phyloP scores from a whole-genome alignment of 2,888 invertebrate genomes.

The Schizotus pectinicornis region DNA sequence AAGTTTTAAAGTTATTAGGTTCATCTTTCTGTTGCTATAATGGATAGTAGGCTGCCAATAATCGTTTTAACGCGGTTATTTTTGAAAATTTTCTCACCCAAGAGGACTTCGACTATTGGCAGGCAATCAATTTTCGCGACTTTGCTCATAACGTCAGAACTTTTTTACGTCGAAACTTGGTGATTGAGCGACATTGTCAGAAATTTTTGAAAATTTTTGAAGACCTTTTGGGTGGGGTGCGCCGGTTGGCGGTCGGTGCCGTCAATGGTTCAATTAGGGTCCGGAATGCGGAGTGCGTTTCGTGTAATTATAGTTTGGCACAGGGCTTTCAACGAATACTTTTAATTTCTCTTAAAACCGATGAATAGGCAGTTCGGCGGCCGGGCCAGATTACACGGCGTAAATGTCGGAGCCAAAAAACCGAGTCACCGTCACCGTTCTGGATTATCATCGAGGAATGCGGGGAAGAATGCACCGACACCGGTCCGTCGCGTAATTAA shows the following conservation, averaged over 20 bases:
- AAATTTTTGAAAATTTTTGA: too few relatives aligned
- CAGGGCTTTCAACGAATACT: constrained; percentile 46
- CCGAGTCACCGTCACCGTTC: constrained; percentile 45
- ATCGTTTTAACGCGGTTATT: too few relatives aligned
- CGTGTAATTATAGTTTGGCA: constrained; percentile 48
- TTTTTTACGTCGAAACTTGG: too few relatives aligned
- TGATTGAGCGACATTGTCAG: too few relatives aligned
- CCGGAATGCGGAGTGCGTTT: constrained; percentile 25
- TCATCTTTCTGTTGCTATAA: too few relatives aligned
- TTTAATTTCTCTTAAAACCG: constrained; percentile 57
- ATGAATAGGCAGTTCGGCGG: constrained; percentile 55
- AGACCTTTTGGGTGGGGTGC: too few relatives aligned
- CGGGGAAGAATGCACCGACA: constrained; percentile 41
- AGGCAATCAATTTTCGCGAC: too few relatives aligned
- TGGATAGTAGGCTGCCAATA: too few relatives aligned
- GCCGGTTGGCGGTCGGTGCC: constrained; percentile 4
- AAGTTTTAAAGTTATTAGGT: too few relatives aligned
- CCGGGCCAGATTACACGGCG: constrained; percentile 50
- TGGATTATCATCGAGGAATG: constrained; percentile 52
- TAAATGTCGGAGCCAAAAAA: constrained; percentile 45
- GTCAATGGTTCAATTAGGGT: constrained; percentile 38
- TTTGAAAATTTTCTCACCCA: too few relatives aligned
- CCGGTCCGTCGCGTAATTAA: constrained; percentile 33
- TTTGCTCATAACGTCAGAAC: too few relatives aligned
- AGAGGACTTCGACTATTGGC: too few relatives aligned